phyloP scores from a whole-genome alignment of 2,888 invertebrate genomes.

The Meiosimyza platycephala region DNA sequence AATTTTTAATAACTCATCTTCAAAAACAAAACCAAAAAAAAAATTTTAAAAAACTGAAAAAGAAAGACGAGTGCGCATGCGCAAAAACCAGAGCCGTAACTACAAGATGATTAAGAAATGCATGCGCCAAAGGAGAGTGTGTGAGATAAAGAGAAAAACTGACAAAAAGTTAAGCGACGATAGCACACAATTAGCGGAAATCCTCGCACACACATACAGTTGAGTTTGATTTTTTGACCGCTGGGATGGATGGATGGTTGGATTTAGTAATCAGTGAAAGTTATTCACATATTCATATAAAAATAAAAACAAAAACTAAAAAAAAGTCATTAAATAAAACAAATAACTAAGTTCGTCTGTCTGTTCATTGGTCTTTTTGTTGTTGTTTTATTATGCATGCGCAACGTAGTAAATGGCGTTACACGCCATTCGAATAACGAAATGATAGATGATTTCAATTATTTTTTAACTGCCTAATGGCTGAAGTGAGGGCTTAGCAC shows the following conservation, averaged over 20 bases:
- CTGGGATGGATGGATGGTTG: not conserved
- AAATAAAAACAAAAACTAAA: constrained; percentile 19
- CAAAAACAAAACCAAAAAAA: too few relatives aligned
- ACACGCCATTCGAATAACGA: not conserved
- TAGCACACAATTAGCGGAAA: not conserved
- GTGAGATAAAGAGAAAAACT: too few relatives aligned
- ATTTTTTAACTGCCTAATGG: constrained; percentile 3
- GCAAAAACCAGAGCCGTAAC: too few relatives aligned
- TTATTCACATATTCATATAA: constrained; percentile 17
- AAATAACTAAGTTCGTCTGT: not conserved
- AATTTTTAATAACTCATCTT: too few relatives aligned
- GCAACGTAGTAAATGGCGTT: not conserved
- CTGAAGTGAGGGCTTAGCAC: not conserved
- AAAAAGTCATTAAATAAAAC: not conserved
- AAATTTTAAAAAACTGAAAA: too few relatives aligned
- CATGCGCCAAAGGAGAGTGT: too few relatives aligned
- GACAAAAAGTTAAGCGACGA: too few relatives aligned
- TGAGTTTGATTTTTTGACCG: not conserved
- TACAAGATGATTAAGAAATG: too few relatives aligned
- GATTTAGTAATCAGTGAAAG: constrained; percentile 27
- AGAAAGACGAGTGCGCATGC: too few relatives aligned
- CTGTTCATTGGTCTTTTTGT: not conserved
- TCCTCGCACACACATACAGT: not conserved
- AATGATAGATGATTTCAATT: not conserved
- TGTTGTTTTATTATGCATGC: constrained; percentile 2